phyloP scores from a whole-genome alignment of 2,888 invertebrate genomes.

The Tinea pellionella region DNA sequence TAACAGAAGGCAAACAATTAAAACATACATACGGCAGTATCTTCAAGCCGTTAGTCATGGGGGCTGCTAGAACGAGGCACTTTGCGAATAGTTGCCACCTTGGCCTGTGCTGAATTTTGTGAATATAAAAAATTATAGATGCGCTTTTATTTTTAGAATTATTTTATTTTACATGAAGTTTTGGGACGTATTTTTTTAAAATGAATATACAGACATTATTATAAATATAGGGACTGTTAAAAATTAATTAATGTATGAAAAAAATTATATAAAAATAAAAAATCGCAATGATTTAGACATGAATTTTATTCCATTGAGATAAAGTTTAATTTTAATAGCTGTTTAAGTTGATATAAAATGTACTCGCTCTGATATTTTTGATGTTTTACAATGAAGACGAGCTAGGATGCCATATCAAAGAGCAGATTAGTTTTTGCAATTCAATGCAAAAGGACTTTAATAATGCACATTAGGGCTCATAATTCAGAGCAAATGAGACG shows the following conservation, averaged over 20 bases:
- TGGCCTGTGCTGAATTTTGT: constrained; percentile 6
- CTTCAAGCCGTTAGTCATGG: constrained; percentile 12
- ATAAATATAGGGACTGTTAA: too few species aligned
- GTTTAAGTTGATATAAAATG: too few species aligned
- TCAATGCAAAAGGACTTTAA: constrained; percentile 15
- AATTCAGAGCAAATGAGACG: constrained; percentile 17
- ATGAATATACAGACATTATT: too few species aligned
- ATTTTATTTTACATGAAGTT: neutral
- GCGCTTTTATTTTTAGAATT: neutral
- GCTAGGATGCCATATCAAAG: too few species aligned
- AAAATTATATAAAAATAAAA: too few species aligned
- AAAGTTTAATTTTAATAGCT: too few species aligned
- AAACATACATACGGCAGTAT: constrained; percentile 10
- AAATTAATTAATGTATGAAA: too few species aligned
- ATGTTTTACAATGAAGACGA: too few species aligned
- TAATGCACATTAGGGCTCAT: constrained; percentile 16
- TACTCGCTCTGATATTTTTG: too few species aligned
- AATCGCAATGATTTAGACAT: too few species aligned
- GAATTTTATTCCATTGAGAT: too few species aligned
- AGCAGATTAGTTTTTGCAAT: neutral
- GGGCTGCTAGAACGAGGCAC: constrained; percentile 7
- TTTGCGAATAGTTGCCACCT: constrained; percentile 11
- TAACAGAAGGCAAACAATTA: constrained; percentile 3
- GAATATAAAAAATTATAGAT: neutral
- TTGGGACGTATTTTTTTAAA: too few species aligned